These are phyloP conservation scores for Halisarca cf. caerulea DNA, from an alignment of 37 sponge, comb jelly and placozoan species.

Conservation along the genomic window DNA sequence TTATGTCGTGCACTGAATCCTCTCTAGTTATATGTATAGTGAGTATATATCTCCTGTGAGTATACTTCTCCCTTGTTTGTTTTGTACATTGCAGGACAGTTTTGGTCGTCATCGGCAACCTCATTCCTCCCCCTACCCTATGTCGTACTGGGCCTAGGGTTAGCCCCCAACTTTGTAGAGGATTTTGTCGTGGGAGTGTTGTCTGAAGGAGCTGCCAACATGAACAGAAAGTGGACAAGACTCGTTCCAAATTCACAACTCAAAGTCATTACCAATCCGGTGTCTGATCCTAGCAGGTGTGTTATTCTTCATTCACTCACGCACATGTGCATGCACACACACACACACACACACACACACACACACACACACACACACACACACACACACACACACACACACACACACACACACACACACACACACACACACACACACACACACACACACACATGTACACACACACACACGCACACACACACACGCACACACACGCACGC, in stretches of 20 bases:
- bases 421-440: too few relatives aligned
- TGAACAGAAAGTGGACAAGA: background rate
- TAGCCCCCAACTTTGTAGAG: background rate
- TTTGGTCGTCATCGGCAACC: background rate
- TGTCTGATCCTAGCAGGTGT: background rate
- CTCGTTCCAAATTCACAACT: background rate
- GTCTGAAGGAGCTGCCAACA: background rate
- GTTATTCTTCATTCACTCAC: background rate
- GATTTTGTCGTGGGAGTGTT: background rate
- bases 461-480: too few relatives aligned
- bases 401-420: too few relatives aligned
- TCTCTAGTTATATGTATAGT: too few relatives aligned
- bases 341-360: too few relatives aligned
- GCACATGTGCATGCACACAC: too few relatives aligned
- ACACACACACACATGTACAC: too few relatives aligned
- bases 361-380: too few relatives aligned
- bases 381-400: too few relatives aligned
- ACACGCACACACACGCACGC: too few relatives aligned
- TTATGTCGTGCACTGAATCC: too few relatives aligned
- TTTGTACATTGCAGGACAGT: background rate
- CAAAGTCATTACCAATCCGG: background rate
- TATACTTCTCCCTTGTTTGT: background rate
- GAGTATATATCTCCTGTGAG: too few relatives aligned
- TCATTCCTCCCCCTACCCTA: background rate
- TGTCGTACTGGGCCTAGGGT: background rate